Percentiles rank a stretch among this genome's conserved stretches.
These are phyloP conservation scores for Mechanitis messenoides DNA, from an alignment of 2,888 invertebrate genomes.

Conservation along the genomic window DNA sequence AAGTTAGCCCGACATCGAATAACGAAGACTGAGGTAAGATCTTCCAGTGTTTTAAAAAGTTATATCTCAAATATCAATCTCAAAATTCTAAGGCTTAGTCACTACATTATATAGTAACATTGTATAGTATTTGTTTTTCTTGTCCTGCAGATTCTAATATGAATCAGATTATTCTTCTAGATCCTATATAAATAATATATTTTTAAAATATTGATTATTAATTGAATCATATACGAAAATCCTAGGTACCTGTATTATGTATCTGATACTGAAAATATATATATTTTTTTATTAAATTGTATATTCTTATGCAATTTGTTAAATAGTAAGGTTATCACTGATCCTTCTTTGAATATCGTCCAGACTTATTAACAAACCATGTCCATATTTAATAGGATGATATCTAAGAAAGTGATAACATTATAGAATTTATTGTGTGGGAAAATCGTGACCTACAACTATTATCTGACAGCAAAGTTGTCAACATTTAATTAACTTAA, in stretches of 20 bases:
- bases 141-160: too few relatives aligned
- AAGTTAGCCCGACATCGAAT: slow-evolving; percentile 98
- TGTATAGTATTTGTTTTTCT: too few relatives aligned
- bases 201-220: too few relatives aligned
- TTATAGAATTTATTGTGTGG: slow-evolving; percentile 3
- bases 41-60: slow-evolving; percentile 8
- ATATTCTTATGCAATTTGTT: too few relatives aligned
- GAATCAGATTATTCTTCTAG: too few relatives aligned
- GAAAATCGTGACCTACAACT: slow-evolving; percentile 1
- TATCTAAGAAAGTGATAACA: slow-evolving; percentile 12
- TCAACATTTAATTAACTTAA: slow-evolving; percentile 2
- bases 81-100: slow-evolving; percentile 12
- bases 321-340: too few relatives aligned
- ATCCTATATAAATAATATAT: too few relatives aligned
- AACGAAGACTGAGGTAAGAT: slow-evolving; percentile 96
- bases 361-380: not conserved
- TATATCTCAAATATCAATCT: slow-evolving; percentile 10
- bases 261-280: too few relatives aligned
- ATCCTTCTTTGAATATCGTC: too few relatives aligned
- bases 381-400: not conserved
- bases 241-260: too few relatives aligned
- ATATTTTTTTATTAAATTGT: too few relatives aligned
- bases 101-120: not conserved
- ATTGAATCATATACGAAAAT: too few relatives aligned
- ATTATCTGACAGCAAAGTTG: not conserved